Evolutionary conservation across 37 sponge, comb jelly and placozoan genomes (phyloP).

Genomic region (Hexactinellida sp.): DNA sequence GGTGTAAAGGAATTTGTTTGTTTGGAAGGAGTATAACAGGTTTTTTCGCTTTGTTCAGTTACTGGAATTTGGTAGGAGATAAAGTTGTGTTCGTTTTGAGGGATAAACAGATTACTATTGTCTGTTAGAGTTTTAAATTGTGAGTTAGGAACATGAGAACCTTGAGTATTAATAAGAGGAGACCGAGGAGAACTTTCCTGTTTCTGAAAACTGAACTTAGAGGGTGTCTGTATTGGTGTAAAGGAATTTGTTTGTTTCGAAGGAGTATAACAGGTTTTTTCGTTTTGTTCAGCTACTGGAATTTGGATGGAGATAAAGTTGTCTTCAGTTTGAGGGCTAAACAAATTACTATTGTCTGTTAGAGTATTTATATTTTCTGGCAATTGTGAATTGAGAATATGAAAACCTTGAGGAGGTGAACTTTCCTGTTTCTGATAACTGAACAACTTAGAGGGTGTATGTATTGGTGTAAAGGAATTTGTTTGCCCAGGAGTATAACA

Average conservation of each 20-base stretch:
- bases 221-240: background rate
- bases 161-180: background rate
- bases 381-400: background rate
- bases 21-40: too few species aligned
- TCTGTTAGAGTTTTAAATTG: background rate
- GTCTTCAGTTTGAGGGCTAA: too few species aligned
- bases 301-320: too few species aligned
- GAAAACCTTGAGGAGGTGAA: background rate
- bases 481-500: too few species aligned
- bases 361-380: background rate
- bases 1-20: background rate
- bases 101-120: too few species aligned
- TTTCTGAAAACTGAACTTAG: background rate
- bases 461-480: background rate
- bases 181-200: background rate
- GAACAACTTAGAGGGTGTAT: background rate
- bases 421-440: background rate
- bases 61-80: too few species aligned
- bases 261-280: too few species aligned
- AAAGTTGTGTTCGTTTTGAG: too few species aligned
- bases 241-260: too few species aligned
- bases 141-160: background rate
- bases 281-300: too few species aligned
- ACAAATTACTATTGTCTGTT: too few species aligned
- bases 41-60: too few species aligned